Evolutionary conservation across 2,797 vertebrate species (phyloP), one percentile per base, ranked within the genome.

Genomic region (Echiichthys vipera): DNA sequence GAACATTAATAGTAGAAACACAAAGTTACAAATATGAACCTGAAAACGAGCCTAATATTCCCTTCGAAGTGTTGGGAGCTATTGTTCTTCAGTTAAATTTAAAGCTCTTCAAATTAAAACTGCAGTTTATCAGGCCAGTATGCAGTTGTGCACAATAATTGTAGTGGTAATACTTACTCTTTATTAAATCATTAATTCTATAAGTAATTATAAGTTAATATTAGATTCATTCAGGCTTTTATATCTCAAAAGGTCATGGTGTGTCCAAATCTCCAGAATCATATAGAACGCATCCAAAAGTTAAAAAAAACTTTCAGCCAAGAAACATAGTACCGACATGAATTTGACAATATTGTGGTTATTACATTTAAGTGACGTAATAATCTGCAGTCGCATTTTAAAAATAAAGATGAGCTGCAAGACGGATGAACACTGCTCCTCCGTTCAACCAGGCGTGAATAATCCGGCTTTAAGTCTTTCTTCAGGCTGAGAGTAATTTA

Each of bases 401-500:
- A 69, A 82, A 81, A 71, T 39, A 55, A 72, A 55, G 55, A 72
- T 5, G 4, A 65, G 57, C 10, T 45, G 59, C 32, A 63, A 56
- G 54, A 32, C 14, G 15, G 30, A 80, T 34, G 43, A 57, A 49
- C 39, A 15, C 51, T 29, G 43, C 66, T 77, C 22, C 54, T 46
- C 63, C 6, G 75, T 20, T 86, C 86, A 86, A 43, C 79, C 83
- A 73, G 1, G 84, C 65, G 47, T 79, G 68, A 76, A 91, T 92
- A 92, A 93, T 92, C 92, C 88, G 62, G 84, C 84, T 90, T 89
- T 91, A 87, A 78, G 71, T 73, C 49, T 18, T 25, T 55, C 70
- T 84, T 66, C 3, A 8, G 45, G 32, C 40, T 43, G 22, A 37
- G 55, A 85, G 71, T 82, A 27, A 89, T 90, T 91, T 89, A 85